Evolutionary conservation across 2,797 vertebrate species (phyloP).

Genomic region (Corythornis leucogaster): DNA sequence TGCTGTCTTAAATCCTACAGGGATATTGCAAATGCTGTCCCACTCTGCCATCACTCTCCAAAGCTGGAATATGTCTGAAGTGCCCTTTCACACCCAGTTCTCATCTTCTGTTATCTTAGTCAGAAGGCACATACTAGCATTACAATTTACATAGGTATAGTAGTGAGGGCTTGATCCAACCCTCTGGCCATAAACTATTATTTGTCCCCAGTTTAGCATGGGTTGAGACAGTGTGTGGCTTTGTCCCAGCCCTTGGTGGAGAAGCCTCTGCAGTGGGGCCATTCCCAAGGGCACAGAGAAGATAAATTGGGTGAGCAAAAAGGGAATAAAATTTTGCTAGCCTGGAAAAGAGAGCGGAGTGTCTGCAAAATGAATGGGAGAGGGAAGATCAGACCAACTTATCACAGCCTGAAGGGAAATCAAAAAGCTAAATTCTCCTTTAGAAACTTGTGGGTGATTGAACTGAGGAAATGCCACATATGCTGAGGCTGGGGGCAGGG

Average conservation of each 20-base stretch:
- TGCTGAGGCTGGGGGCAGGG: background rate
- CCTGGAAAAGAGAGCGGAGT: background rate
- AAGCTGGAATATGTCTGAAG: background rate
- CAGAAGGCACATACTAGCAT: background rate
- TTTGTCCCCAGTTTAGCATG: background rate
- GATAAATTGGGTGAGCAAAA: background rate
- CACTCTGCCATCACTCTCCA: background rate
- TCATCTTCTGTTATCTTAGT: background rate
- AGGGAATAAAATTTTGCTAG: background rate
- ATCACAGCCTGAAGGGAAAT: background rate
- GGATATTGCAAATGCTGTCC: background rate
- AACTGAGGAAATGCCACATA: background rate
- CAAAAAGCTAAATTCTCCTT: background rate
- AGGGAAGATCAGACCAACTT: background rate
- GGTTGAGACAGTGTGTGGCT: background rate
- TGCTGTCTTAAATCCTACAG: slow-evolving; percentile 10
- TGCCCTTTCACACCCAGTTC: background rate
- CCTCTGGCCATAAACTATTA: background rate
- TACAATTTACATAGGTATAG: background rate
- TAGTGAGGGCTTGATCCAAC: background rate
- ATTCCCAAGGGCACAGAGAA: background rate
- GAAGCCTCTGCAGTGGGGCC: background rate
- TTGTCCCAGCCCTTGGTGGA: background rate
- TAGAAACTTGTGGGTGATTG: background rate
- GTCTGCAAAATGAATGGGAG: background rate